Conservation (phyloP, 2,888 invertebrate genomes). For the Thumatha senex region DNA sequence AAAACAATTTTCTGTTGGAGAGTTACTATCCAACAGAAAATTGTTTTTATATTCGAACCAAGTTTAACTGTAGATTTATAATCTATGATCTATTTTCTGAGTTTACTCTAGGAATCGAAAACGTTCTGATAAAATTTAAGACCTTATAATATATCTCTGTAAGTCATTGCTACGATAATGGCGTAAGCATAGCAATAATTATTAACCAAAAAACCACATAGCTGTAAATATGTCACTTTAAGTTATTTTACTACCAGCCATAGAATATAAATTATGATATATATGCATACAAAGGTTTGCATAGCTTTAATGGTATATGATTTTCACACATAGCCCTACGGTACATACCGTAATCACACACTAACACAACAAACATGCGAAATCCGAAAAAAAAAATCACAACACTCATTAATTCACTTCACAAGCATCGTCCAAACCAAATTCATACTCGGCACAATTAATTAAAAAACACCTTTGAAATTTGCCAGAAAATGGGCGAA, state of each 20-base stretch:
- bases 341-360: constrained; percentile 31
- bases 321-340: constrained; percentile 18
- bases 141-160: too few species aligned
- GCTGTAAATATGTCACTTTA: background rate
- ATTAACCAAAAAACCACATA: constrained; percentile 1
- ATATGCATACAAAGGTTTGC: too few species aligned
- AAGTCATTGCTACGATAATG: too few species aligned
- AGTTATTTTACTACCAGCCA: background rate
- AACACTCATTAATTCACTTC: constrained; percentile 41
- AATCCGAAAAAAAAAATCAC: constrained; percentile 32
- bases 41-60: too few species aligned
- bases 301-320: constrained; percentile 19
- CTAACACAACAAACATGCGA: constrained; percentile 34
- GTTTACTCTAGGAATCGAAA: too few species aligned
- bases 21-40: too few species aligned
- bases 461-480: constrained; percentile 61
- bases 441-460: constrained; percentile 57
- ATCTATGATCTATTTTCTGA: too few species aligned
- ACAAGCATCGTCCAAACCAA: constrained; percentile 43
- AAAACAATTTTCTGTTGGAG: too few species aligned
- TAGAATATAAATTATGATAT: background rate
- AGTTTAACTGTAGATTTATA: too few species aligned
- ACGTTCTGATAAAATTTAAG: too few species aligned
- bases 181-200: too few species aligned
- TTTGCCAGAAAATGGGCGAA: constrained; percentile 32